Evolutionary conservation across 2,888 invertebrate species (phyloP), one percentile per base, ranked within the genome.

Genomic region (Chouioia cunea): DNA sequence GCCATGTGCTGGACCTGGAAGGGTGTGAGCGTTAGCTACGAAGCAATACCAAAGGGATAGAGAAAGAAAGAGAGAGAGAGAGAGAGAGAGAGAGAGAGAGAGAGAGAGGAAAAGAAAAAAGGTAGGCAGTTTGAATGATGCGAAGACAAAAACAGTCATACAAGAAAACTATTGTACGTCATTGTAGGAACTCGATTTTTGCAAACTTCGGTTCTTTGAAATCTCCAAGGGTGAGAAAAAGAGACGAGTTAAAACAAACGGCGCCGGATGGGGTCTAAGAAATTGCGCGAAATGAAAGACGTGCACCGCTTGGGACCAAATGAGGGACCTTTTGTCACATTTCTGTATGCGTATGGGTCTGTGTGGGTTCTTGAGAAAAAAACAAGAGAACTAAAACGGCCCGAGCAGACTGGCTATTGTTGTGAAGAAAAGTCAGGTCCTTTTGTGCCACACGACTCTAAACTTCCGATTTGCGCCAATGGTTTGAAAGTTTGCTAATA

Each of bases 21-120:
- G 78, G 79, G 79, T 84, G 84, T 85, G 84, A 85, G 85, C 75
- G 82, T 85, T 83, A 84, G 81, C 82, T 81, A 84, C 81, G 79
- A 82, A 82, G 76, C 78, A 77, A 77, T 71, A 77, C 77, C 76
- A 76, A 78, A 73, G 22, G 68, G 64, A 54, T 58, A 72, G 58
- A 69, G 64, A 71, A 59, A 70, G 66, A 46, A 59, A 57, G 66
- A 62, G 53, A 63, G 23, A 48, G 56, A 65, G 63, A 65, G 27
- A 65, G 27, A 14, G 27, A 59, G 58, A 71, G 54, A 50, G 48
- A 56, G 69, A 57, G 69, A 70, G 71, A 64, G 69, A 71, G 65
- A 73, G 64, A 54, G 44, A 43, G 46, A 58, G 70, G 18, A 60
- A 56, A 16, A 72, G 53, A 27, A 23, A 58, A 66, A 23, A 71